Percentiles rank a stretch among this genome's conserved stretches.
These are phyloP conservation scores for Parotocinclus haroldoi DNA, from an alignment of 2,797 vertebrate species.

Conservation along the genomic window DNA sequence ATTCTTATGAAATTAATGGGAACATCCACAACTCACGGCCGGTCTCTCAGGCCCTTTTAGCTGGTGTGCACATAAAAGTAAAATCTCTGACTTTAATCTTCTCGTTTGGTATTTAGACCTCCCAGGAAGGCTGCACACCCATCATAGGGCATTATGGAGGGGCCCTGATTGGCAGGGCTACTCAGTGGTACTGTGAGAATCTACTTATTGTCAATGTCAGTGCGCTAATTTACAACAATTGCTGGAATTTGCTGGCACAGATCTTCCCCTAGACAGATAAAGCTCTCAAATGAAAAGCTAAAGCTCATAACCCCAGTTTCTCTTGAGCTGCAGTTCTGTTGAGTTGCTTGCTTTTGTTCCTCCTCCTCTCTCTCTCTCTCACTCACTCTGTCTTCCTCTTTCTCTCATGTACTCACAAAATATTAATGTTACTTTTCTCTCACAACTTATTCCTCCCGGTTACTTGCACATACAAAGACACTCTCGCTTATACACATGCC, in stretches of 20 bases:
- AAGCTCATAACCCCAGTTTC: constrained; percentile 55
- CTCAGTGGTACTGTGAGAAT: constrained; percentile 56
- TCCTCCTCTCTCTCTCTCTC: not conserved
- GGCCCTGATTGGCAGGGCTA: constrained; percentile 32
- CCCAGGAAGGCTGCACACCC: constrained; percentile 55
- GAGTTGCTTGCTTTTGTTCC: constrained; percentile 6
- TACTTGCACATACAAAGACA: constrained; percentile 25
- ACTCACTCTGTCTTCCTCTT: not conserved
- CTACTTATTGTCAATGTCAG: constrained; percentile 69
- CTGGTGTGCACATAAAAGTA: constrained; percentile 61
- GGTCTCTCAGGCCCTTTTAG: constrained; percentile 66
- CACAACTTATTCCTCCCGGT: not conserved
- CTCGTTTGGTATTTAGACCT: constrained; percentile 68
- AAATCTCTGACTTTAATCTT: constrained; percentile 73
- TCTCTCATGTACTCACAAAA: constrained; percentile 18
- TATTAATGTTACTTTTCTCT: constrained; percentile 15
- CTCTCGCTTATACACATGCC: constrained; percentile 32
- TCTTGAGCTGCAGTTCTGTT: constrained; percentile 6
- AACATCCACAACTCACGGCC: constrained; percentile 46
- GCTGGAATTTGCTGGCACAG: constrained; percentile 47
- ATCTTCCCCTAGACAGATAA: constrained; percentile 49
- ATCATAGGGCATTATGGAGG: constrained; percentile 56
- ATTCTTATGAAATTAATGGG: constrained; percentile 49
- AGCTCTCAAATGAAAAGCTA: constrained; percentile 32
- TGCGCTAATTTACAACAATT: constrained; percentile 69